Conservation (phyloP, 2,888 invertebrate genomes). For the Leucozona laternaria region DNA sequence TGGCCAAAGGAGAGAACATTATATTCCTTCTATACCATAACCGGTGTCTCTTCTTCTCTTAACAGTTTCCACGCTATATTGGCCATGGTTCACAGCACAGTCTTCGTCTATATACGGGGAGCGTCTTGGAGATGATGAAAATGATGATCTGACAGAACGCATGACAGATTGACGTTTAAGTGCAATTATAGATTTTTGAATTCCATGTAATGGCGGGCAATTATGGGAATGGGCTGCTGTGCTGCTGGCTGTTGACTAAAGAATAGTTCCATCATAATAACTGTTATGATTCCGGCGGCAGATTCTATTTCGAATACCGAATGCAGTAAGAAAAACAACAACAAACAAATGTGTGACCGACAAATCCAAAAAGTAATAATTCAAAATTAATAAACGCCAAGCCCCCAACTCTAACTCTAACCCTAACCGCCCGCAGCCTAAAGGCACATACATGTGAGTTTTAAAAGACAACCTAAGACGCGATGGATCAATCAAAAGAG, state of each 20-base stretch:
- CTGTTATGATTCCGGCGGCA: constrained; percentile 56
- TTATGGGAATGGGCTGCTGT: constrained; percentile 30
- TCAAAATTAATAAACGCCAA: constrained; percentile 52
- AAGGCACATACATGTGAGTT: constrained; percentile 1
- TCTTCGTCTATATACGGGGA: background rate
- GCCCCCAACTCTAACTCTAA: background rate
- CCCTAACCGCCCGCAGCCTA: background rate
- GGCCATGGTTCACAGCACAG: constrained; percentile 56
- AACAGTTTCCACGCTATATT: constrained; percentile 63
- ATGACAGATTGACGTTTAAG: constrained; percentile 74
- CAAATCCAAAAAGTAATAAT: constrained; percentile 35
- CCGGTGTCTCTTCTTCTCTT: constrained; percentile 59
- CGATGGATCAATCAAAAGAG: constrained; percentile 70
- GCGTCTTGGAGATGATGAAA: constrained; percentile 45
- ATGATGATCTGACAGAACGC: constrained; percentile 71
- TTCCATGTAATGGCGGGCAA: constrained; percentile 60
- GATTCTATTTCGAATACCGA: background rate
- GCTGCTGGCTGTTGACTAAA: constrained; percentile 22
- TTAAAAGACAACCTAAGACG: constrained; percentile 28
- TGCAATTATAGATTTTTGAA: constrained; percentile 74
- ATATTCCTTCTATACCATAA: constrained; percentile 64
- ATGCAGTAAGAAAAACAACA: background rate
- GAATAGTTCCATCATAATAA: constrained; percentile 34
- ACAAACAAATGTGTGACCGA: constrained; percentile 31
- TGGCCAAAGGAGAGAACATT: background rate